These are phyloP conservation scores for Lepus timidus DNA, from an alignment of 2,113 vertebrate genomes.

Conservation along the genomic window DNA sequence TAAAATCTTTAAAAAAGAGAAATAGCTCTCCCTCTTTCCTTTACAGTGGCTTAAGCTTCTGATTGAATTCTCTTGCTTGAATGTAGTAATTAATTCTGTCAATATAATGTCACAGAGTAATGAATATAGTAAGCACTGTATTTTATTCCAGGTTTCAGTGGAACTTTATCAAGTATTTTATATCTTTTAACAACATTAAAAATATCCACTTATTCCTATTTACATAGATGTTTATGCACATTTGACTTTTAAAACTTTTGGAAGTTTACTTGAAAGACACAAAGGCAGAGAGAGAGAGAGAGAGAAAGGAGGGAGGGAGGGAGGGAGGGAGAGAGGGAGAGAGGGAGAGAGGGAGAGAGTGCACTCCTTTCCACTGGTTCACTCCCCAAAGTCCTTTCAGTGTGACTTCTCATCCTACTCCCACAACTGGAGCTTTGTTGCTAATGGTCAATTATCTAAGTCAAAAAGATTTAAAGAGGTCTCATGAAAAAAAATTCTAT, in stretches of 20 bases:
- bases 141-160: not conserved
- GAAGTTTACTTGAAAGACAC: not conserved
- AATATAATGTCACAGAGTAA: not conserved
- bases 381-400: not conserved
- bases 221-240: not conserved
- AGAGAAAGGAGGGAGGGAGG: not conserved
- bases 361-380: no score
- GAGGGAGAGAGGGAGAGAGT: not conserved
- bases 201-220: not conserved
- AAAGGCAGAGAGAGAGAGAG: not conserved
- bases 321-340: not conserved
- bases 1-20: no score
- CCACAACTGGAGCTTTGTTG: not conserved
- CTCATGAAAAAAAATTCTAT: not conserved
- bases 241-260: not conserved
- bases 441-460: not conserved
- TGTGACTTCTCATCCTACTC: not conserved
- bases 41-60: not conserved
- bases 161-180: not conserved
- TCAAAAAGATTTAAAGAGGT: not conserved
- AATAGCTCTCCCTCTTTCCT: not conserved
- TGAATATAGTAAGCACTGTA: not conserved
- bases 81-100: not conserved
- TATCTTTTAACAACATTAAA: not conserved
- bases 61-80: not conserved